Percentiles rank a stretch among this genome's conserved stretches.
Conservation (phyloP, 2,113 vertebrate species). For the Mystacornis crossleyi region DNA sequence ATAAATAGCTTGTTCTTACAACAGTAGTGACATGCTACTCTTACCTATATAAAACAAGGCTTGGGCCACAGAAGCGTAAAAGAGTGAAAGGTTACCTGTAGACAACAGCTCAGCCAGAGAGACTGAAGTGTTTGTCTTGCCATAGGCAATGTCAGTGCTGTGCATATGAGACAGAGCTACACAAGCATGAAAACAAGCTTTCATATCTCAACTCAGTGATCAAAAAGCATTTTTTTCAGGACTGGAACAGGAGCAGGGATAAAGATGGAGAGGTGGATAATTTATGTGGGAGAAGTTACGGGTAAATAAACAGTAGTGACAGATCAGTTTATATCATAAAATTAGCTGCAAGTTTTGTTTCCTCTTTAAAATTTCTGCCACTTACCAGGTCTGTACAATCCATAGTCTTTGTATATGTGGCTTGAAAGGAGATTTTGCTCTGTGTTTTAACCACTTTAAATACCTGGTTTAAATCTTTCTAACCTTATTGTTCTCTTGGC, state of each 20-base stretch:
- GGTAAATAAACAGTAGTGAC: not conserved
- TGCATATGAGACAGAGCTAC: not conserved
- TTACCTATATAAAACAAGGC: fast-evolving
- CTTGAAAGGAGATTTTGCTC: not conserved
- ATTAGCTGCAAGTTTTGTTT: not conserved
- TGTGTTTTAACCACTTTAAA: not conserved
- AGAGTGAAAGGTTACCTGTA: fast-evolving
- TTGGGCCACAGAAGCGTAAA: not conserved
- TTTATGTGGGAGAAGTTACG: not conserved
- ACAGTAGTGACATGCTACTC: fast-evolving
- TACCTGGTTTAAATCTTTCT: not conserved
- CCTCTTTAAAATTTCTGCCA: not conserved
- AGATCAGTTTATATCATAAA: not conserved
- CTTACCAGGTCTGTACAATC: not conserved
- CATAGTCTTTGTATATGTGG: not conserved
- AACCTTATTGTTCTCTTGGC: not conserved
- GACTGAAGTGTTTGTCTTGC: not conserved
- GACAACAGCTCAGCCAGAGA: not conserved
- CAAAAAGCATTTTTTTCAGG: not conserved
- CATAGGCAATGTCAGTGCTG: fast-evolving
- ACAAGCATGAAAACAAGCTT: not conserved
- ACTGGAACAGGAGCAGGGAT: not conserved
- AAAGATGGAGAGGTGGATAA: not conserved
- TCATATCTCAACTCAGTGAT: fast-evolving
- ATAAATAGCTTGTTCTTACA: not conserved